A percentile compares a stretch with the other conserved stretches of the same genome.
These are phyloP conservation scores for Tromatobia lineatoria DNA, from an alignment of 2,888 invertebrate genomes.

Conservation along the genomic window DNA sequence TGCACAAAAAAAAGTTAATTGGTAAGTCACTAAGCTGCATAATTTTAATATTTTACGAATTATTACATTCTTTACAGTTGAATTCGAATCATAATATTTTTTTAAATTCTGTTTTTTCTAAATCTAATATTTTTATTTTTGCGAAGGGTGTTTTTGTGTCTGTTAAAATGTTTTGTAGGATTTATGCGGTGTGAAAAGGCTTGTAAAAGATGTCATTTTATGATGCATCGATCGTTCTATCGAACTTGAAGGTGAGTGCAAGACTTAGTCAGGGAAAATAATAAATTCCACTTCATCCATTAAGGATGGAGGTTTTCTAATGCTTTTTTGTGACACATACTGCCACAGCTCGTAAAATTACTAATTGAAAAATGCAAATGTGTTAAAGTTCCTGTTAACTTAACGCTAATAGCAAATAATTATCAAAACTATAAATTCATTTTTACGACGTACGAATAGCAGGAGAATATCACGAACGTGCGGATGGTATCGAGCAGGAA, in stretches of 20 bases:
- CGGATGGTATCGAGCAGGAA: not conserved
- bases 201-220: not conserved
- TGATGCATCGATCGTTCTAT: not conserved
- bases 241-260: not conserved
- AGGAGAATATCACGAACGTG: not conserved
- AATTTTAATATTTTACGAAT: no score
- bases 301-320: not conserved
- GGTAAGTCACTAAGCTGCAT: no score
- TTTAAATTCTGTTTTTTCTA: no score
- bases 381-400: slow-evolving; percentile 6
- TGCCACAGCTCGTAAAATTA: slow-evolving; percentile 1
- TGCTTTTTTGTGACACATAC: not conserved
- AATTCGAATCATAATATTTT: no score
- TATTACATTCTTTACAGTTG: no score
- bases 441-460: not conserved
- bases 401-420: not conserved
- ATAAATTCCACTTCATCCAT: not conserved
- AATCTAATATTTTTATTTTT: no score
- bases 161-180: not conserved
- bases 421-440: not conserved
- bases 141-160: no score
- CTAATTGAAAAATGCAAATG: not conserved
- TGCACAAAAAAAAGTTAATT: no score
- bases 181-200: not conserved
- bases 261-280: not conserved